These are phyloP conservation scores for Lampropteryx suffumata DNA, from an alignment of 2,888 invertebrate species.

Conservation along the genomic window DNA sequence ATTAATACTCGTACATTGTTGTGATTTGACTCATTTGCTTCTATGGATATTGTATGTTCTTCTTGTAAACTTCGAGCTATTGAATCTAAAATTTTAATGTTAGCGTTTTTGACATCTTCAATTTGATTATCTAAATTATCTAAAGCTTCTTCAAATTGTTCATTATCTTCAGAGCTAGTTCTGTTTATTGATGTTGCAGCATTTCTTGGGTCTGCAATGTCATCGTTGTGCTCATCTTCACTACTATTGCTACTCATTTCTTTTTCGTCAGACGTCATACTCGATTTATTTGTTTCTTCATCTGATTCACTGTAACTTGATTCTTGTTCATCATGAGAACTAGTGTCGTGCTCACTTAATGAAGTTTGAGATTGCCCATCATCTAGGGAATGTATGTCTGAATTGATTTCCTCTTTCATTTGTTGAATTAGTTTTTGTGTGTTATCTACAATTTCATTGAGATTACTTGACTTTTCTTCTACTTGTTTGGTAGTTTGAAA, in stretches of 20 bases:
- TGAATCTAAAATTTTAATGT: constrained; percentile 72
- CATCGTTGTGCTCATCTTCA: constrained; percentile 43
- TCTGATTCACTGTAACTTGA: constrained; percentile 74
- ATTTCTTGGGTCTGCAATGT: constrained; percentile 30
- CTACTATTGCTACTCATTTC: constrained; percentile 46
- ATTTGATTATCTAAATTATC: constrained; percentile 70
- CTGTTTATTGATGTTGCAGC: constrained; percentile 39
- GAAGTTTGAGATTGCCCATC: constrained; percentile 63
- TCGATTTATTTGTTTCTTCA: constrained; percentile 60
- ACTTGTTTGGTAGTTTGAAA: constrained; percentile 7
- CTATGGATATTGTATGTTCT: constrained; percentile 58
- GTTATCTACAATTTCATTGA: constrained; percentile 82
- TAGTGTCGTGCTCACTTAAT: constrained; percentile 70
- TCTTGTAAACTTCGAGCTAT: constrained; percentile 72
- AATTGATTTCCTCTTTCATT: constrained; percentile 86
- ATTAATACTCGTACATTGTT: constrained; percentile 20
- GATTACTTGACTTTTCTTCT: constrained; percentile 63
- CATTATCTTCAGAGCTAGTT: constrained; percentile 76
- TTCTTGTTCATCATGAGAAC: constrained; percentile 68
- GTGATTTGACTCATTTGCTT: constrained; percentile 38
- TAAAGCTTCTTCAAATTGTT: constrained; percentile 77
- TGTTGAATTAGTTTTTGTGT: constrained; percentile 85
- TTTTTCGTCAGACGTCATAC: constrained; percentile 64
- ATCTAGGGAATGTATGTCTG: constrained; percentile 80
- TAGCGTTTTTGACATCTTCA: constrained; percentile 66